These are phyloP conservation scores for Labroides dimidiatus DNA, from an alignment of 2,797 vertebrate genomes.

Conservation along the genomic window DNA sequence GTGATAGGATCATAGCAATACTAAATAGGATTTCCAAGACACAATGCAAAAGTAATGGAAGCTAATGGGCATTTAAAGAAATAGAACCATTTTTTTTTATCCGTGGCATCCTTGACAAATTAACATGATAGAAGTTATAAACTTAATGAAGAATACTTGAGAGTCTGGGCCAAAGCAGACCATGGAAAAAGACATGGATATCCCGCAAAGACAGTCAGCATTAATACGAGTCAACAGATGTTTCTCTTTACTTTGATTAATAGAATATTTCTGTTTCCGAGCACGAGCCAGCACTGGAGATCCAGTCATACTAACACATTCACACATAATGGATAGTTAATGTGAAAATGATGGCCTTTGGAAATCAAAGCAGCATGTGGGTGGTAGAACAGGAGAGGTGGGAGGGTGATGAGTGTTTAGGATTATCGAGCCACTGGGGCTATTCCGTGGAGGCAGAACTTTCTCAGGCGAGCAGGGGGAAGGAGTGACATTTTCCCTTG, in stretches of 20 bases:
- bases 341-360: constrained; percentile 74
- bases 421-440: constrained; percentile 50
- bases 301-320: constrained; percentile 55
- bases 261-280: constrained; percentile 33
- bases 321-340: constrained; percentile 67
- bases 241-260: constrained; percentile 45
- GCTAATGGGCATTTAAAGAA: background rate
- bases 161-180: too few species aligned
- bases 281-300: constrained; percentile 35
- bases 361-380: constrained; percentile 64
- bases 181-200: background rate
- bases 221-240: constrained; percentile 53
- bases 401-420: constrained; percentile 53
- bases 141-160: background rate
- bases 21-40: background rate
- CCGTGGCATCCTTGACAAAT: too few species aligned
- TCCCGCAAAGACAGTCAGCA: constrained; percentile 38
- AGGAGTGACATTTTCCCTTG: constrained; percentile 68
- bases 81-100: too few species aligned
- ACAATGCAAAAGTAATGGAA: background rate
- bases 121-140: background rate
- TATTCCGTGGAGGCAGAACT: constrained; percentile 29
- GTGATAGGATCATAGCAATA: background rate
- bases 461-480: constrained; percentile 34
- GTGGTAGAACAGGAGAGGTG: constrained; percentile 40